These are phyloP conservation scores for Arctopsyche grandis DNA, from an alignment of 1,140 invertebrate genomes.

Conservation along the genomic window DNA sequence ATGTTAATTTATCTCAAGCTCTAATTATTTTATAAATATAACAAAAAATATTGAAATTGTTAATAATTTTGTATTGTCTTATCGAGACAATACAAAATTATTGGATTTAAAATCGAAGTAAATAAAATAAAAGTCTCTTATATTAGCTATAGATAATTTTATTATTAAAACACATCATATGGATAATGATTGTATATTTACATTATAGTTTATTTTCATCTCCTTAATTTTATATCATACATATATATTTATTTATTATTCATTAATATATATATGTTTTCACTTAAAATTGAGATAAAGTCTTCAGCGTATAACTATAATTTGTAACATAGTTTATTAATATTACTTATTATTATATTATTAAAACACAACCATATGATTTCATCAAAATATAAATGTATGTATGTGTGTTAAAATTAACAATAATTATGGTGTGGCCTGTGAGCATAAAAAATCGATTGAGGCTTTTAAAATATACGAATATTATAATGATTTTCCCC, in stretches of 20 bases:
- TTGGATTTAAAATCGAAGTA: too few species aligned
- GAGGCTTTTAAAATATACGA: background rate
- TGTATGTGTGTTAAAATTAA: conserved; percentile 5
- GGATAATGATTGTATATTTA: conserved; percentile 51
- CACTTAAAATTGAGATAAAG: conserved; percentile 48
- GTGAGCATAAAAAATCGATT: conserved; percentile 3
- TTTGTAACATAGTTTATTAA: conserved; percentile 28
- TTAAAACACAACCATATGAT: conserved; percentile 54
- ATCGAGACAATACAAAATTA: too few species aligned
- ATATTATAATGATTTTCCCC: background rate
- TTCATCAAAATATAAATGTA: conserved; percentile 37
- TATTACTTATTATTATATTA: conserved; percentile 48
- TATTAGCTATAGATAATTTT: conserved; percentile 44
- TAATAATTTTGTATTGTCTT: too few species aligned
- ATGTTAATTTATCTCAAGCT: too few species aligned
- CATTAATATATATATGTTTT: background rate
- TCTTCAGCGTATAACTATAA: conserved; percentile 50
- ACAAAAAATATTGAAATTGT: too few species aligned
- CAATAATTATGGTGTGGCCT: background rate
- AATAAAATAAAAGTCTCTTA: conserved; percentile 19
- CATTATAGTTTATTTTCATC: conserved; percentile 49
- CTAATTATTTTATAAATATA: too few species aligned
- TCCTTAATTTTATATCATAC: conserved; percentile 36
- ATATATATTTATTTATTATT: conserved; percentile 11
- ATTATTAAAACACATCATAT: conserved; percentile 50